Evolutionary conservation across 2,888 invertebrate genomes (phyloP).

Genomic region (Mactromeris polynyma): DNA sequence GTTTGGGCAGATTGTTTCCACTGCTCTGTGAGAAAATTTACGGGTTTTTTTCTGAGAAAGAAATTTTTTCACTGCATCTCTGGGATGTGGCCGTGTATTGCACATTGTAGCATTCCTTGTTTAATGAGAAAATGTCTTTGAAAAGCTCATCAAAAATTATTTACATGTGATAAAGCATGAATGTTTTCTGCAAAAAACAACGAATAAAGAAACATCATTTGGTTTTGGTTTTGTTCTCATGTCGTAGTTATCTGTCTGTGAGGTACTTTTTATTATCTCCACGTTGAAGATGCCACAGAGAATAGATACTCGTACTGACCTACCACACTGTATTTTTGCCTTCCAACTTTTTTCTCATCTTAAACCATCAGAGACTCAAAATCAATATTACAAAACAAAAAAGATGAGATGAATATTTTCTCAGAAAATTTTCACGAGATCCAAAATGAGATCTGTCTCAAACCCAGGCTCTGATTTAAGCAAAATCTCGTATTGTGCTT

Average conservation of each 20-base stretch:
- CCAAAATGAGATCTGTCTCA: no score
- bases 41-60: not conserved
- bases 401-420: no score
- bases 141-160: conserved; percentile 12
- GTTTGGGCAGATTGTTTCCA: not conserved
- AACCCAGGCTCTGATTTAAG: no score
- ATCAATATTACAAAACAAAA: no score
- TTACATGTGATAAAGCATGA: not conserved
- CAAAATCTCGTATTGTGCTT: no score
- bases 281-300: not conserved
- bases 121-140: conserved; percentile 23
- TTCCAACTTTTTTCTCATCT: no score
- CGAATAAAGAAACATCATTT: not conserved
- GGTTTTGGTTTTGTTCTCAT: not conserved
- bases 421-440: no score
- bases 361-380: no score
- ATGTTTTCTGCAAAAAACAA: not conserved
- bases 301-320: not conserved
- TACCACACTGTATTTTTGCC: not conserved
- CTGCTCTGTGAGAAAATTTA: not conserved
- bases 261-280: not conserved
- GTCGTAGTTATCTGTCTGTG: not conserved
- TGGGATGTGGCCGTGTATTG: not conserved
- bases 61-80: not conserved
- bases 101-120: not conserved